Base-by-base conservation (phyloP, 2,888 invertebrate species). In the Drosophila neutralis region DNA sequence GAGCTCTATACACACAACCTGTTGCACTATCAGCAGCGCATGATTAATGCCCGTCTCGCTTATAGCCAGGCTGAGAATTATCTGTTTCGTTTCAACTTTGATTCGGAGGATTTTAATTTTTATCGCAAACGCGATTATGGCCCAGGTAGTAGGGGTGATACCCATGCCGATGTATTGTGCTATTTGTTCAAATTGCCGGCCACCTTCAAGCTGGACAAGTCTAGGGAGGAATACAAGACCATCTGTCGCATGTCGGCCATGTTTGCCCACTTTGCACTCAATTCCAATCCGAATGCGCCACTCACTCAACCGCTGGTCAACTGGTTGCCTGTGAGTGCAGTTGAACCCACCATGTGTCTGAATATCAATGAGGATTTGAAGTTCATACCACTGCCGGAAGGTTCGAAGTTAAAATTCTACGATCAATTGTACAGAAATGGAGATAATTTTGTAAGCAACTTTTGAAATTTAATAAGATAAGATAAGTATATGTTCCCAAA, bases 61-160 rank as follows among this genome's bases (percentile, higher is more conserved):
- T 80, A 86, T 40, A 72, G 83, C 7, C 52, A 64, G 13, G 90
- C 89, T 2, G 84, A 90, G 4, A 92, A 90, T 0, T 93, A 91
- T 74, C 59, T 92, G 0, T 92, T 91, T 63, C 89, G 92, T 18
- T 93, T 93, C 52, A 89, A 89, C 38, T 91, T 91, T 53, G 91
- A 93, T 70, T 93, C 93, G 0, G 76, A 83, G 4, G 80, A 83
- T 53, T 92, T 91, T 29, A 93, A 93, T 75, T 80, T 90, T 18
- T 87, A 89, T 67, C 89, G 92, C 15, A 68, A 86, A n/a, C 78
- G 88, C 4, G 78, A 59, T 4, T 66, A 75, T 11, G 92, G 91
- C 0, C 78, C 78, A 29, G 76, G 73, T 3, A 49, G 60, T 0
- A 76, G 72, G 1, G 92, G 91, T 15, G 84, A 76, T 2, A 40